Base-by-base conservation (phyloP, 1,140 invertebrate species). In the Tribolium madens region DNA sequence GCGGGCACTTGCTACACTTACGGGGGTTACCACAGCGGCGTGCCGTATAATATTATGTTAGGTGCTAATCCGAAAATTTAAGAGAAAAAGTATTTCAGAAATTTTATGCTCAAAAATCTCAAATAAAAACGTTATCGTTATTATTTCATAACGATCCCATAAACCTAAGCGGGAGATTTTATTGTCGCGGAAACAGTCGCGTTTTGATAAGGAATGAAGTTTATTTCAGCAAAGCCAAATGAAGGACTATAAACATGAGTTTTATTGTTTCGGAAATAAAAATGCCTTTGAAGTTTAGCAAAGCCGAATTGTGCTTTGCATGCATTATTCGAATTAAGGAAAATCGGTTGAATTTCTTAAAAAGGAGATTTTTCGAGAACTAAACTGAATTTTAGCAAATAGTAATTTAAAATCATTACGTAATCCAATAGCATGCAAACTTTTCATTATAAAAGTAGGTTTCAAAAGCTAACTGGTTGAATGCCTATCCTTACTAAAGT, bases 1-100 rank as follows among this genome's bases (percentile, higher is more conserved):
- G 75, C 60, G 75, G 21, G 46, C 60, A 60, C 68, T 76, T 31
- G 47, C 73, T 64, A 36, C 2, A 42, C 18, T 53, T 60, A 48
- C 75, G 64, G 64, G 73, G 64, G 57, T 64, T 64, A 33, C 57
- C 57, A 64, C 57, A 64, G 57, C 57, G 57, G 57, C 57, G 26
- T 33, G 57, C 57, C 31, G 57, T 12, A 42, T 64, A 33, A 64
- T 33, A 10, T 64, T 42, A 64, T 14, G 26, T 12, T 14, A 12
- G 21, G 21, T 1, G n/a, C 57, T 64, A 64, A 64, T 64, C 57
- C 57, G 57, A 64, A 60, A 64, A 64, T 64, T 64, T 33, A 64
- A 13, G 21, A 64, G 21, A 33, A 64, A 53, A 57, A 57, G 15
- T 21, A 21, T 57, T n/a, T 57, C 15, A 57, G 53, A 60, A 64